Conservation (phyloP, 2,888 invertebrate species). For the Ectropis crepuscularia region DNA sequence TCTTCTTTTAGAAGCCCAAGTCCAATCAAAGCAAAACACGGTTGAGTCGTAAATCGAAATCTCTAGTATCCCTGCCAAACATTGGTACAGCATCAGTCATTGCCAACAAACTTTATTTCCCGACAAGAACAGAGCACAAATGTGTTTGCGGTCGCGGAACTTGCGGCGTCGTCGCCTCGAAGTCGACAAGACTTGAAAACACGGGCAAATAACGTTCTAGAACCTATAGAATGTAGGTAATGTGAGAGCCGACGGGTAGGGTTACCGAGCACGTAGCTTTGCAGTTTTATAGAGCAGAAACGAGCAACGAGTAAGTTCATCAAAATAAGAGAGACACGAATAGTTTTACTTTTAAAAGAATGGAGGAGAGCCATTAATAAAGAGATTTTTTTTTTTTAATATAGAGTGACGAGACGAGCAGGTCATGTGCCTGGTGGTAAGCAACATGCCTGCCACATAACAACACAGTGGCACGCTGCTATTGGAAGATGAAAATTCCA, state of each 20-base stretch:
- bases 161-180: constrained; percentile 43
- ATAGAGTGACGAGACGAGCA: no score
- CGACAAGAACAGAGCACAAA: constrained; percentile 26
- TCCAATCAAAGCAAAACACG: constrained; percentile 1
- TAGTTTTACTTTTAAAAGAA: no score
- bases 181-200: constrained; percentile 22
- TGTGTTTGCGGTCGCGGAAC: constrained; percentile 39
- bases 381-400: no score
- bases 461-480: no score
- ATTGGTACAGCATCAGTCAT: constrained; percentile 68
- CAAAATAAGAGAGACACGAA: no score
- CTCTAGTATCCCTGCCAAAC: constrained; percentile 10
- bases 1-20: neutral
- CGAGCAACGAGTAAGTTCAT: neutral
- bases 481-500: no score
- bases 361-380: no score
- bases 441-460: no score
- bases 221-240: neutral
- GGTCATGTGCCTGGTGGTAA: no score
- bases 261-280: neutral
- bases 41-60: constrained; percentile 6
- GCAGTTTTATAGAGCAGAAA: neutral
- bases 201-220: constrained; percentile 11
- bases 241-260: neutral
- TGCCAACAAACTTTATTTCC: constrained; percentile 79